Percentiles rank a stretch among this genome's conserved stretches.
Conservation (phyloP, 2,888 invertebrate species). For the Embidobia sp. region DNA sequence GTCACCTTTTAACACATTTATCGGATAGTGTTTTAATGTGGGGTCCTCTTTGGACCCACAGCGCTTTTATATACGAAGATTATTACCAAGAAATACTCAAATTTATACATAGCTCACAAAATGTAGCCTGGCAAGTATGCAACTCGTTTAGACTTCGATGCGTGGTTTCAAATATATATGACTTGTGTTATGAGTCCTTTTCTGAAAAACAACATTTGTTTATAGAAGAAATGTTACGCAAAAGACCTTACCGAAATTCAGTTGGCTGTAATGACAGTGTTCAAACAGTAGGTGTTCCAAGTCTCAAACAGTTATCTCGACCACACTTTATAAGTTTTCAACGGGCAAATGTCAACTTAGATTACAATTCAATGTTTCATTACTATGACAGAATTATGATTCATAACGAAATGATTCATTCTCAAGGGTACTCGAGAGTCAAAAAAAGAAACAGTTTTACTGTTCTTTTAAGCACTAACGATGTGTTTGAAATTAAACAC, state of each 20-base stretch:
- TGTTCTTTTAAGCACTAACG: slow-evolving; percentile 1
- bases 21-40: neutral
- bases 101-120: slow-evolving; percentile 49
- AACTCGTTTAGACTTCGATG: slow-evolving; percentile 4
- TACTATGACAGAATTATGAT: slow-evolving; percentile 3
- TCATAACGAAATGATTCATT: slow-evolving; percentile 11
- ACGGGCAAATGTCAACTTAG: slow-evolving; percentile 26
- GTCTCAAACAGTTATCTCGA: slow-evolving; percentile 17
- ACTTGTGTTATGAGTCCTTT: slow-evolving; percentile 9
- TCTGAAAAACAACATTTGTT: slow-evolving; percentile 14
- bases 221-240: slow-evolving; percentile 9
- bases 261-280: neutral
- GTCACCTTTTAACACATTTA: slow-evolving; percentile 20
- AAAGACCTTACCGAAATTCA: neutral
- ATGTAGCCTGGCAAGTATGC: slow-evolving; percentile 42
- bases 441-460: slow-evolving; percentile 34
- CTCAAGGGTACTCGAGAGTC: slow-evolving; percentile 2
- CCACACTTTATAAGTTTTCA: slow-evolving; percentile 37
- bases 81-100: slow-evolving; percentile 18
- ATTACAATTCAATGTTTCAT: slow-evolving; percentile 19
- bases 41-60: slow-evolving; percentile 41
- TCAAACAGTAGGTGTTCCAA: neutral
- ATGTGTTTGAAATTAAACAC: slow-evolving; percentile 2
- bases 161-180: slow-evolving; percentile 6
- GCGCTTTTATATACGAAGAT: slow-evolving; percentile 56